Percentiles rank a stretch among this genome's conserved stretches.
phyloP scores from a whole-genome alignment of 2,797 vertebrate species.

The Macropodus opercularis region DNA sequence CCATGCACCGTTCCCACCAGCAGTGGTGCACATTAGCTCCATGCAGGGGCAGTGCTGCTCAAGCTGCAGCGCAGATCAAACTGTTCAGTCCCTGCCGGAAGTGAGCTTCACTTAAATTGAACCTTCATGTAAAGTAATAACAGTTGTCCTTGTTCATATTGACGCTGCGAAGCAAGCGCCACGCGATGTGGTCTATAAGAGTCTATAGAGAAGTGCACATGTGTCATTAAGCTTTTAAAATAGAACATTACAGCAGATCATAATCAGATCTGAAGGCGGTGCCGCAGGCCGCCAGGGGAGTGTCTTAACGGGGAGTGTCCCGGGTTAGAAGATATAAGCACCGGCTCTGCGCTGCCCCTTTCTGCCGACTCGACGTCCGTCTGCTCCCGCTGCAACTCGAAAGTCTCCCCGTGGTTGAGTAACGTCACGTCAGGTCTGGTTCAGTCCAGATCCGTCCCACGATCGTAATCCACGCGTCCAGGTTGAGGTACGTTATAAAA shows the following conservation, averaged over 20 bases:
- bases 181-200: too few species aligned
- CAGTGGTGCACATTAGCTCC: background rate
- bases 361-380: slow-evolving; percentile 56
- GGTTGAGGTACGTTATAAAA: slow-evolving; percentile 50
- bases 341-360: slow-evolving; percentile 36
- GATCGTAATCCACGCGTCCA: slow-evolving; percentile 24
- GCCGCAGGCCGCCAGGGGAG: slow-evolving; percentile 40
- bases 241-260: background rate
- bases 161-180: too few species aligned
- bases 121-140: background rate
- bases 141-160: background rate
- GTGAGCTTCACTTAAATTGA: background rate
- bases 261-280: slow-evolving; percentile 9
- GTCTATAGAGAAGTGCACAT: background rate
- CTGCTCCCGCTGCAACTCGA: slow-evolving; percentile 41
- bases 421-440: slow-evolving; percentile 1
- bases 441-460: background rate
- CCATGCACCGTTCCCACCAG: background rate
- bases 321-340: slow-evolving; percentile 39
- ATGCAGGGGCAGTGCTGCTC: slow-evolving; percentile 47
- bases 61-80: too few species aligned
- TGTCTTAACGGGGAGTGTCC: slow-evolving; percentile 75
- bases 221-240: background rate
- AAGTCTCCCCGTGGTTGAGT: slow-evolving; percentile 32
- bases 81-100: slow-evolving; percentile 23